Conservation (phyloP, 2,797 vertebrate species). For the Muscicapa striata region DNA sequence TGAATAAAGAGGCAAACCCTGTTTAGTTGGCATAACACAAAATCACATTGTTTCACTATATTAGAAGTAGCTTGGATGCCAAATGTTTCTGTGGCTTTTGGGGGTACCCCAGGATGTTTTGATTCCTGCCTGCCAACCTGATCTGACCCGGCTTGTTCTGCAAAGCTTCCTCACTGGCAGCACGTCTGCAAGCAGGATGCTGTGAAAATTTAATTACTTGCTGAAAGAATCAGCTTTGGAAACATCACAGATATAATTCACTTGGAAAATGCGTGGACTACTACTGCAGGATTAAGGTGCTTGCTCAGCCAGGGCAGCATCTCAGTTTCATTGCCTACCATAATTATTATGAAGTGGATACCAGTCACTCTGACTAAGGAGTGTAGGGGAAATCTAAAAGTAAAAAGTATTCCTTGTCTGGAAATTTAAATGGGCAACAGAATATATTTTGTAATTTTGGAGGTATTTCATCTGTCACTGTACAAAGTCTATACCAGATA, state of each 20-base stretch:
- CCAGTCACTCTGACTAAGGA: background rate
- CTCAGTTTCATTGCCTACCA: background rate
- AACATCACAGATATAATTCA: background rate
- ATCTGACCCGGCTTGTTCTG: background rate
- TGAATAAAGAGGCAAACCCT: background rate
- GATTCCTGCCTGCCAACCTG: background rate
- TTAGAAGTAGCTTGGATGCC: background rate
- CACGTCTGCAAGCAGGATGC: background rate
- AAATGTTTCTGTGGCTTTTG: rapidly evolving
- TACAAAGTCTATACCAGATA: background rate
- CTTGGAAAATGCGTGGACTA: background rate
- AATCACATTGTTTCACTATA: background rate
- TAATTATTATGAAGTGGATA: background rate
- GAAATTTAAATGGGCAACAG: background rate
- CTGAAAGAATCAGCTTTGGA: background rate
- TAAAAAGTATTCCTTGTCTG: background rate
- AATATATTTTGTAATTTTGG: background rate
- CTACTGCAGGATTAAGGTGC: background rate
- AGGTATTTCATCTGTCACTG: background rate
- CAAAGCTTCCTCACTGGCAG: background rate
- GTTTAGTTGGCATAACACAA: background rate
- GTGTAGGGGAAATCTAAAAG: background rate
- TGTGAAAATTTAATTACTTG: background rate
- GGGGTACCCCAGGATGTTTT: background rate
- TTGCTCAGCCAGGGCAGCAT: background rate